Base-by-base conservation (phyloP, 2,797 vertebrate species). In the Trematomus bernacchii region DNA sequence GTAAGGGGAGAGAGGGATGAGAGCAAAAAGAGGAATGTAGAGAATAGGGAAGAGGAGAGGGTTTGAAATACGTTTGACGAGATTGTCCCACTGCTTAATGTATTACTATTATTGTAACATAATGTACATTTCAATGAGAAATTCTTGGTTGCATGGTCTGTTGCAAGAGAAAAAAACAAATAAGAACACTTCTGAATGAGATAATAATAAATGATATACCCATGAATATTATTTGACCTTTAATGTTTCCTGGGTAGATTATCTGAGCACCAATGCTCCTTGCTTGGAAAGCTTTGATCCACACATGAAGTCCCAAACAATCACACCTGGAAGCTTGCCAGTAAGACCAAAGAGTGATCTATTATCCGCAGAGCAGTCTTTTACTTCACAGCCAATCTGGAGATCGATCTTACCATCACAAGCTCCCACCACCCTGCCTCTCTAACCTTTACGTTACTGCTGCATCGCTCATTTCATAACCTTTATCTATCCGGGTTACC, bases 331-430 rank as follows among this genome's bases (percentile, higher is more conserved):
- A 63, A 60, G 46, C 37, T 53, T 11, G n/a, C 47, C 43, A 59
- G 42, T 47, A 27, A 33, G 47, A 33, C 16, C 43, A 47, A 18
- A 30, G 27, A 19, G 57, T 54, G 53, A 66, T 73, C 16, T 53
- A 48, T 72, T 50, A 15, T 23, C 67, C 33, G 12, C 42, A 62
- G 53, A 55, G 62, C 59, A 64, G 21, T 51, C 33, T 54, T 46
- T 79, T 47, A 75, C 37, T 54, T 60, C 62, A 57, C n/a, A 19
- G 6, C 37, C 23, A 16, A 65, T 73, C 43, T 69, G 27, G 33
- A 55, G 15, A 80, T 80, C 33, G 30, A 78, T 73, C 55, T n/a
- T n/a, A 15, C 51, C 59, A 71, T 79, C 62, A 54, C 23, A 58
- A 57, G 19, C 61, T 10, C 47, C 40, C 47, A 63, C 47, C 48